Base-by-base conservation (phyloP, 2,888 invertebrate species). In the Drosophila macrospina region DNA sequence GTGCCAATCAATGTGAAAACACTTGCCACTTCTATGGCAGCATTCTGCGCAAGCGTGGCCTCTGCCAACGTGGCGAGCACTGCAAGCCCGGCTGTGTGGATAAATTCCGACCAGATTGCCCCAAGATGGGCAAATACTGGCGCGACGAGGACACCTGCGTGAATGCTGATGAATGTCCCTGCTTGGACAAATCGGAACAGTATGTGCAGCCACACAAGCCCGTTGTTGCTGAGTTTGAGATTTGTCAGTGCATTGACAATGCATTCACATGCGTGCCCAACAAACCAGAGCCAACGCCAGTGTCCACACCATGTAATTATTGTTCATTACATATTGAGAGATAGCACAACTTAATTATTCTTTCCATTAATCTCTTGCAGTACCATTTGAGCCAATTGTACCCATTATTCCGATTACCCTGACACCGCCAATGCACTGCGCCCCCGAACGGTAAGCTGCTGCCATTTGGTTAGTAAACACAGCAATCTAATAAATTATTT, bases 161-260 rank as follows among this genome's bases (percentile, higher is more conserved):
- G 1, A 93, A 94, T 0, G 89, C 93, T 11, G 93, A 94, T 37
- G 95, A 97, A 86, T 98, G 98, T 86, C 94, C 96, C 10, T 98
- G 98, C 89, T 93, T 93, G 62, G 94, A 95, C 39, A 93, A 93
- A 11, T 91, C 94, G 13, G 96, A 96, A 20, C 92, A 93, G 47
- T 92, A 94, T 8, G 93, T 97, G 2, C 92, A 96, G 94, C 97
- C 97, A 0, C 95, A 96, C 15, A 94, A 94, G 54, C 93, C 95
- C 1, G 90, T 91, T 5, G 45, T 87, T 0, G 87, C 80, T 0
- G 94, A 94, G 0, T 96, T 96, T 86, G 94, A 94, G 81, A 93
- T 94, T 11, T 98, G 97, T 86, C 97, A 97, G 80, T 98, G 98
- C 82, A 93, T 96, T 6, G 94, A 96, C 86, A 97, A 97, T 91